Percentiles rank a stretch among this genome's conserved stretches.
Conservation (phyloP, 2,113 vertebrate genomes). For the Chaenocephalus aceratus region DNA sequence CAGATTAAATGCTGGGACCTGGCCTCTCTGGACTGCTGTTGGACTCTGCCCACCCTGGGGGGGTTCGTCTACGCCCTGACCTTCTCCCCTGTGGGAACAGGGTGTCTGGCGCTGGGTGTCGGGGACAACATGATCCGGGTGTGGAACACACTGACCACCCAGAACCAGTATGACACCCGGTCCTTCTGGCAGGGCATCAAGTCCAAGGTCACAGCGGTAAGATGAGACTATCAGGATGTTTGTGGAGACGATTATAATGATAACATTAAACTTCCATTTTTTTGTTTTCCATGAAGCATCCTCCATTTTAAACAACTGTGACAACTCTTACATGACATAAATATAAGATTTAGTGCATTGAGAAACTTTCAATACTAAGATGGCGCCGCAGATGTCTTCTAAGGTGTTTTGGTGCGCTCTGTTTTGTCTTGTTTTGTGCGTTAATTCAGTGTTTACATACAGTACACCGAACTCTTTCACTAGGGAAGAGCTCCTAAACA, state of each 20-base stretch:
- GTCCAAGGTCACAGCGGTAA: conserved; percentile 96
- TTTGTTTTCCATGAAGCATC: not conserved
- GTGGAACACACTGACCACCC: conserved; percentile 92
- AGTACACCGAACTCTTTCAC: too few relatives aligned
- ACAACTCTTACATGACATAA: not conserved
- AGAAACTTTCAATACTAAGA: not conserved
- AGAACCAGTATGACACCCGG: conserved; percentile 90
- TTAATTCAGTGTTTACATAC: too few relatives aligned
- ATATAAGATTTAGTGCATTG: not conserved
- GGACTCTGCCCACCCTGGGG: conserved; percentile 94
- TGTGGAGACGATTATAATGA: too few relatives aligned
- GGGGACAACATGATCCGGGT: conserved; percentile 95
- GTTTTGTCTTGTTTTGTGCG: too few relatives aligned
- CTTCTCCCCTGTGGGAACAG: conserved; percentile 91
- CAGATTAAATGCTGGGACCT: conserved; percentile 98
- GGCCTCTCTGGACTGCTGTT: conserved; percentile 88
- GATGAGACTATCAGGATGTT: not conserved
- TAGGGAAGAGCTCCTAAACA: too few relatives aligned
- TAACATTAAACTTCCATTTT: not conserved
- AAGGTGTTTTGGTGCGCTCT: too few relatives aligned
- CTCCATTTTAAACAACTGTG: not conserved
- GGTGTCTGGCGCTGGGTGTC: conserved; percentile 91
- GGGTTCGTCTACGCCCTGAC: conserved; percentile 92
- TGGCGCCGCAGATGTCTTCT: too few relatives aligned
- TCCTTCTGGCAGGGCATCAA: conserved; percentile 96